phyloP scores from a whole-genome alignment of 2,888 invertebrate genomes.

The Sphinx pinastri region DNA sequence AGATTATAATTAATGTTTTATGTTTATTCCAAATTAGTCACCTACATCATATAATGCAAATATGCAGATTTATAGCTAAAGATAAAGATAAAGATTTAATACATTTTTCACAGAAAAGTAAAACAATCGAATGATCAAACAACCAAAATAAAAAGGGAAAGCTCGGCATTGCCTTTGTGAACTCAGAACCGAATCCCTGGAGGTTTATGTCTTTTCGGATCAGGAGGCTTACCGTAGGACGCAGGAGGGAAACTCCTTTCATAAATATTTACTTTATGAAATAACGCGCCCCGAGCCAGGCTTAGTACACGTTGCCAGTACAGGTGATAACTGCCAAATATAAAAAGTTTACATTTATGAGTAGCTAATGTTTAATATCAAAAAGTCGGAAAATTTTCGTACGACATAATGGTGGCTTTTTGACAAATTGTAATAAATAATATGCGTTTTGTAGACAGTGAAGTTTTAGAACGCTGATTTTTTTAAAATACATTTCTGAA shows the following conservation, averaged over 20 bases:
- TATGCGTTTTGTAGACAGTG: too few species aligned
- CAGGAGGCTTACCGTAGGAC: slow-evolving; percentile 76
- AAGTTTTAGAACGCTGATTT: too few species aligned
- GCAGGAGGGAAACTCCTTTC: slow-evolving; percentile 73
- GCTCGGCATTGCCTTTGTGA: slow-evolving; percentile 72
- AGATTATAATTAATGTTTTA: too few species aligned
- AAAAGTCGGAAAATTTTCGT: neutral
- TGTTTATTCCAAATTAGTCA: too few species aligned
- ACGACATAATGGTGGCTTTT: too few species aligned
- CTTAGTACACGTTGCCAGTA: slow-evolving; percentile 69
- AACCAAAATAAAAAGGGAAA: slow-evolving; percentile 52
- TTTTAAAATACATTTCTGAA: too few species aligned
- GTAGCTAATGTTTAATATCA: slow-evolving; percentile 27
- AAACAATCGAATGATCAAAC: slow-evolving; percentile 45
- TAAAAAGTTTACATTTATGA: slow-evolving; percentile 49
- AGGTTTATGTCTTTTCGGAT: slow-evolving; percentile 83
- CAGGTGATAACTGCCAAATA: slow-evolving; percentile 74
- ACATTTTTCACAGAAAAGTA: slow-evolving; percentile 31
- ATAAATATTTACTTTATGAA: slow-evolving; percentile 84
- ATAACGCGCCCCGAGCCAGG: slow-evolving; percentile 73
- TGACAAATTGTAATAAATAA: too few species aligned
- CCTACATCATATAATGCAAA: too few species aligned
- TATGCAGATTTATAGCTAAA: too few species aligned
- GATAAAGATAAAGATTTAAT: too few species aligned
- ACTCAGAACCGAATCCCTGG: slow-evolving; percentile 78